phyloP scores from a whole-genome alignment of 1,140 invertebrate genomes.

The Lethrus apterus region DNA sequence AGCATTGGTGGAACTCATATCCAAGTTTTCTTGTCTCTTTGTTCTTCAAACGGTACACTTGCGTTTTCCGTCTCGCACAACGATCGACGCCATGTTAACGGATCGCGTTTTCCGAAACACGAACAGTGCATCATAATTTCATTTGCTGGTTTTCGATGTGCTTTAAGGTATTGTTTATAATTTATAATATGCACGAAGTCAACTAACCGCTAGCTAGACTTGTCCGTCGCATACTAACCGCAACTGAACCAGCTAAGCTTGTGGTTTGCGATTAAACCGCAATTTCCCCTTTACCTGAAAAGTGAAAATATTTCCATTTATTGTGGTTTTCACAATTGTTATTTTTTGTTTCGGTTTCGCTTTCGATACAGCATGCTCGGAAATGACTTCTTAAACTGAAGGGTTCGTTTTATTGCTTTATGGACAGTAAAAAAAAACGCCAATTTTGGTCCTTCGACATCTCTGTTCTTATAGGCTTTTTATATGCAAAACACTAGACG shows the following conservation, averaged over 20 bases:
- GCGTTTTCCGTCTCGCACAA: too few species aligned
- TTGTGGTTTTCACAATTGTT: background rate
- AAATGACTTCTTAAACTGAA: slow-evolving; percentile 4
- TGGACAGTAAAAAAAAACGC: slow-evolving; percentile 4
- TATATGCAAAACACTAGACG: too few species aligned
- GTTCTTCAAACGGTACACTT: too few species aligned
- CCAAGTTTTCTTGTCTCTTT: too few species aligned
- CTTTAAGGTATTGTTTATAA: too few species aligned
- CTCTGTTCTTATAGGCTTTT: too few species aligned
- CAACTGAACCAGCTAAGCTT: background rate
- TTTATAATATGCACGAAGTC: slow-evolving; percentile 8
- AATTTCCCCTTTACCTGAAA: slow-evolving; percentile 27
- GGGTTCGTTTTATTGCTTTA: slow-evolving; percentile 21
- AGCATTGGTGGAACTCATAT: slow-evolving; percentile 23
- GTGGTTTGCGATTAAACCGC: slow-evolving; percentile 4
- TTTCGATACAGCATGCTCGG: background rate
- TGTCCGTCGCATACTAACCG: too few species aligned
- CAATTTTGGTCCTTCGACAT: slow-evolving; percentile 16
- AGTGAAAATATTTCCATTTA: slow-evolving; percentile 30
- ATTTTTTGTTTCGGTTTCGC: slow-evolving; percentile 5
- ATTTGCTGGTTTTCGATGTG: too few species aligned
- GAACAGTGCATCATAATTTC: slow-evolving; percentile 12
- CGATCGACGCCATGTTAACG: too few species aligned
- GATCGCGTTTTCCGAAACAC: slow-evolving; percentile 11
- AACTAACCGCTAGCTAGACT: slow-evolving; percentile 26